Base-by-base conservation (phyloP, 2,797 vertebrate genomes). In the Darevskia mixta region DNA sequence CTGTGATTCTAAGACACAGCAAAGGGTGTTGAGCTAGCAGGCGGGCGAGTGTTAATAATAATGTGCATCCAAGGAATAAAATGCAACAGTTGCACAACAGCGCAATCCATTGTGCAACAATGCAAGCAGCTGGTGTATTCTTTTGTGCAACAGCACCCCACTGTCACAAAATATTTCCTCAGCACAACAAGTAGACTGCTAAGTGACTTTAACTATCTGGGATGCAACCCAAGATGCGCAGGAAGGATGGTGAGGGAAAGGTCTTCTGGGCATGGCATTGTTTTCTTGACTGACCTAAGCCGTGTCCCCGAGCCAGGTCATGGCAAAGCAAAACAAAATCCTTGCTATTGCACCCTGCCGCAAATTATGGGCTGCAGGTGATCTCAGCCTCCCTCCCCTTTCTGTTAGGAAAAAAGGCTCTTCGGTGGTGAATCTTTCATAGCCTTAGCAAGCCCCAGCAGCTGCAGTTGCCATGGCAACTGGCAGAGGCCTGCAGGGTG, bases 371-470 rank as follows among this genome's bases (percentile, higher is more conserved):
- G 18, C 49, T 17, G 17, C 58, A 27, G 58, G 45, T 8, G 20
- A 45, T 75, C 55, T 15, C 5, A 41, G 13, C 13, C 8, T 73
- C 79, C n/a, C 7, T 41, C 23, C 38, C 69, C 17, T 41, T 35
- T 61, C 79, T 82, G 43, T 43, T 27, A n/a, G 72, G 25, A 61
- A 49, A 49, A 25, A 85, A 66, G n/a, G 69, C 2, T 67, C 67
- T 81, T 17, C 5, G n/a, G 66, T 49, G 1, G 69, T 73, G 86
- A 15, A 87, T 87, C 79, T 73, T 82, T n/a, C 79, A 17, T 66
- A n/a, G 88, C 58, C 79, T 86, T 84, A 49, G 66, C 86, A 92
- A 85, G 66, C 58, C 0, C 0, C 32, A 67, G 80, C 84, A 79
- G 6, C 86, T 4, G 0, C 3, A 55, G 79, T 88, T 86, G 84